Evolutionary conservation across 1,140 invertebrate species (phyloP), one percentile per base, ranked within the genome.

Genomic region (Drosophila prosaltans): DNA sequence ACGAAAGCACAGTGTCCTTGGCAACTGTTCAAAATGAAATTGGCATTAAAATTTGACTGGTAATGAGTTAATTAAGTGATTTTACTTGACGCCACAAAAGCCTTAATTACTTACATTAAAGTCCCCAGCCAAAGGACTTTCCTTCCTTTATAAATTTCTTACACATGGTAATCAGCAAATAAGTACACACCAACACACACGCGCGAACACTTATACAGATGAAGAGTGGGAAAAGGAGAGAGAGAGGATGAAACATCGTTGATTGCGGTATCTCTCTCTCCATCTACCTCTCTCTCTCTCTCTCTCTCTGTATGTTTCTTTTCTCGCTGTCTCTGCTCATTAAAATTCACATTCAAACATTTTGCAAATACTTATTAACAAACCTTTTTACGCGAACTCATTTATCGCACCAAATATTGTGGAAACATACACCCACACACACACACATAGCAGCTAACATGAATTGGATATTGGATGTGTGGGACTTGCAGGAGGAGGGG

Each of bases 61-160:
- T 80, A 80, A 89, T 89, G 80, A 84, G 84, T 89, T 88, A 88
- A 88, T 88, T 89, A 88, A 70, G 69, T 74, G 80, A 88, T 89
- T 88, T 7, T 84, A 78, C 71, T 58, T 80, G 77, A 61, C 66
- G 60, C 71, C 78, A 76, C 80, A 71, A 73, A 24, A 32, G 54
- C 69, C 69, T 51, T 51, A 51, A 86, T 86, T 80, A 88, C 88
- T 88, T 82, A 74, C 36, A 60, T 10, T 10, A 51, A 51, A 51
- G 21, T 51, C 43, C 59, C 41, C 57, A 54, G 43, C n/a, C 61
- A 57, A 39, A 59, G 60, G 26, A 24, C 21, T 32, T 7, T 40
- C 32, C n/a, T 41, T 11, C 51, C 36, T 39, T 59, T 73, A 75
- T 76, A 74, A 79, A 82, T 75, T 74, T 55, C 66, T 70, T 66